Evolutionary conservation across 2,888 invertebrate species (phyloP), one percentile per base, ranked within the genome.

Genomic region (Carcina quercana): DNA sequence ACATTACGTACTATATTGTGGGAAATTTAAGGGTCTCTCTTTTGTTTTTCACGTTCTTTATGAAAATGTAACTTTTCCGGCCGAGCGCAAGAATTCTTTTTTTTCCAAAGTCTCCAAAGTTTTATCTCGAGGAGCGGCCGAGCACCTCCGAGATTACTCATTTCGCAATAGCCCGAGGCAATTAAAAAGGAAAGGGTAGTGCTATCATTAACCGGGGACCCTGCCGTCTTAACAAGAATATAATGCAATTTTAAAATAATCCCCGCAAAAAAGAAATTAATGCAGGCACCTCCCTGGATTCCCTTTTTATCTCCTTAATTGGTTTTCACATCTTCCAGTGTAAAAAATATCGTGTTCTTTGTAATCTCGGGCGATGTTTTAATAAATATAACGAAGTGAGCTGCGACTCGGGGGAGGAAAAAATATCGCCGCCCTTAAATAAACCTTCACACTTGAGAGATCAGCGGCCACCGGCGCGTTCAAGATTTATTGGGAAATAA

Each of bases 221-320:
- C 59, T 67, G 69, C 62, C 74, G 72, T 75, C 80, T 79, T 80
- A 82, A 82, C 80, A 82, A 78, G 80, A 82, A 79, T 82, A 80
- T 83, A 83, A 83, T 82, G 83, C 83, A 83, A 82, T 83, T 83
- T 82, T 78, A 82, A 82, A 83, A 82, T 83, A 83, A 83, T 82
- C 82, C 80, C 73, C 78, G 65, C 82, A 80, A 83, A 83, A 82
- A 82, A 82, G 67, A 79, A 82, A 83, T 83, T 83, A 83, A 80
- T 82, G 80, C 80, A 74, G 76, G 79, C 80, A 79, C 82, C 82
- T 82, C 79, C 64, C 75, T 66, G 73, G 80, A 80, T 75, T 75
- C 69, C 60, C 79, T 80, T 83, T 84, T 84, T 84, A 84, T 84
- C 84, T 84, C 72, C 78, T 83, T 84, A 84, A 84, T 84, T 84